These are phyloP conservation scores for Lysandra coridon DNA, from an alignment of 2,888 invertebrate genomes.

Conservation along the genomic window DNA sequence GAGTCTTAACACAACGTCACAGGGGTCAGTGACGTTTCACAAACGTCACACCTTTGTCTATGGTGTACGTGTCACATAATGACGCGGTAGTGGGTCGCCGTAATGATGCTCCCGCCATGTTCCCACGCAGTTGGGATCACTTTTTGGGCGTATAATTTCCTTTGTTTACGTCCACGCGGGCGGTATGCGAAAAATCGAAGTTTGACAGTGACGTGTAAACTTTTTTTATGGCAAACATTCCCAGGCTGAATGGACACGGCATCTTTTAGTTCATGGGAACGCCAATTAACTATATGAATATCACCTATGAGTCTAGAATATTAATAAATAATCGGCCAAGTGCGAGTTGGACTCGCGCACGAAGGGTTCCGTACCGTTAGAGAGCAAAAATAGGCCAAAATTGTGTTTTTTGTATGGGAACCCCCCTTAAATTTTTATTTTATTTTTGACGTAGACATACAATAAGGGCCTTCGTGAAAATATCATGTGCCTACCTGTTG, in stretches of 20 bases:
- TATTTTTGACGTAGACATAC: too few species aligned
- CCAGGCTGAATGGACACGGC: neutral
- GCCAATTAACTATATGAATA: neutral
- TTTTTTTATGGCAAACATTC: constrained; percentile 25
- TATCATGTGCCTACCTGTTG: too few species aligned
- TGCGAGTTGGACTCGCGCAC: too few species aligned
- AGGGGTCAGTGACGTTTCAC: neutral
- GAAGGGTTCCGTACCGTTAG: too few species aligned
- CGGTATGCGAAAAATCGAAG: constrained; percentile 30
- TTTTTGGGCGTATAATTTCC: constrained; percentile 24
- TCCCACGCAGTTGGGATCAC: constrained; percentile 30
- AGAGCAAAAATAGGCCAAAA: too few species aligned
- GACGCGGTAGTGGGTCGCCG: constrained; percentile 42
- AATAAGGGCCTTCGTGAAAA: too few species aligned
- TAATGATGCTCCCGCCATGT: constrained; percentile 25
- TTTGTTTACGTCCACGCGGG: constrained; percentile 27
- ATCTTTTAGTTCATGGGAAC: constrained; percentile 11
- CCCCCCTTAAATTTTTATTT: too few species aligned
- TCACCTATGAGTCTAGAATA: too few species aligned
- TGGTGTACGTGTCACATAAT: constrained; percentile 42
- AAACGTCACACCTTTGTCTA: constrained; percentile 27
- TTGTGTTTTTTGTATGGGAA: too few species aligned
- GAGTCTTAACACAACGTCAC: neutral
- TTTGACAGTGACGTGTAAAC: constrained; percentile 28
- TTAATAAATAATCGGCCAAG: too few species aligned